phyloP scores from a whole-genome alignment of 1,140 invertebrate genomes.

The Halyomorpha halys region DNA sequence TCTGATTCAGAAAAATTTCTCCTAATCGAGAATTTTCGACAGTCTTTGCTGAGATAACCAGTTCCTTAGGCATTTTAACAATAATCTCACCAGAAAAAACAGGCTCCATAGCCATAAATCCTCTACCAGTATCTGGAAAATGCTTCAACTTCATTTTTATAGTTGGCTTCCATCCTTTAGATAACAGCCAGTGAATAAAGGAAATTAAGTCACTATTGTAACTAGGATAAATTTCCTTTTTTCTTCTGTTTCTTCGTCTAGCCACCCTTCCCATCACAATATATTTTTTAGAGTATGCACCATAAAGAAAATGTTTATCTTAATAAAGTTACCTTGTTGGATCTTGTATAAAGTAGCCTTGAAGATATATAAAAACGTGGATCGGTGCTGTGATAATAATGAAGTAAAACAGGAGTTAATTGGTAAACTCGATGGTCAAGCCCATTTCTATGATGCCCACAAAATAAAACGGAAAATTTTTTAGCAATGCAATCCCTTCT shows the following conservation, averaged over 20 bases:
- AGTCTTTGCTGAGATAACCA: conserved; percentile 37
- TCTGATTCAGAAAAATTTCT: conserved; percentile 24
- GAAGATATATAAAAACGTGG: no score
- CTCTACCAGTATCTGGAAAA: conserved; percentile 38
- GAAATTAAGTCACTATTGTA: conserved; percentile 22
- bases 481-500: conserved; percentile 1
- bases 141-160: conserved; percentile 26
- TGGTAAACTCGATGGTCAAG: not conserved
- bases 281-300: not conserved
- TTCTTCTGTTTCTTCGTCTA: conserved; percentile 11
- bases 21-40: conserved; percentile 30
- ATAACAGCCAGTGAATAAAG: conserved; percentile 31
- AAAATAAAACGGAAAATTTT: not conserved
- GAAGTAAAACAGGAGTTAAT: no score
- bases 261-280: conserved; percentile 9
- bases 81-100: conserved; percentile 36
- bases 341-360: not conserved
- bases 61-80: conserved; percentile 36
- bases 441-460: not conserved
- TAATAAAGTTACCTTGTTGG: conserved; percentile 5
- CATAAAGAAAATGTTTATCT: not conserved
- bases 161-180: conserved; percentile 31
- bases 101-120: conserved; percentile 36
- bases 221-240: not conserved
- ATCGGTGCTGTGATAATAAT: no score